phyloP scores from a whole-genome alignment of 1,140 invertebrate species.

The Dolichoris vasculosae region DNA sequence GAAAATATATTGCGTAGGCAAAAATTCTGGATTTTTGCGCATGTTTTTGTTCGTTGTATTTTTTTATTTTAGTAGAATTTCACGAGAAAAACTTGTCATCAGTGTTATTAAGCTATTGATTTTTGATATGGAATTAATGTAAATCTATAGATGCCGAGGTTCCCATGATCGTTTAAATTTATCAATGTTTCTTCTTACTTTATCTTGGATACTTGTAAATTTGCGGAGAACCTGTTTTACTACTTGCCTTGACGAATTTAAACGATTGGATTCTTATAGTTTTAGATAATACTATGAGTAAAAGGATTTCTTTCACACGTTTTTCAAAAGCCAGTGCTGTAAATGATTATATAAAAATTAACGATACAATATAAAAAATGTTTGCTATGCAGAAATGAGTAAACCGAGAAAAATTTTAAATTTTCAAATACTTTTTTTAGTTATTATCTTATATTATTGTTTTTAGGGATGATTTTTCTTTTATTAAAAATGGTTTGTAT shows the following conservation, averaged over 20 bases:
- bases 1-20: neutral
- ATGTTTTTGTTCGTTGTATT: neutral
- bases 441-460: no score
- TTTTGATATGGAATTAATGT: constrained; percentile 38
- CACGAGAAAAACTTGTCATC: constrained; percentile 10
- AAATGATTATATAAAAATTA: neutral
- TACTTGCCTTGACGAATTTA: constrained; percentile 19
- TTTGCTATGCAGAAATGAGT: neutral
- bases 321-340: constrained; percentile 14
- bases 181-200: constrained; percentile 39
- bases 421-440: no score
- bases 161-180: constrained; percentile 47
- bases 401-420: no score
- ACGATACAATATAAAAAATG: neutral
- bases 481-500: neutral
- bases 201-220: constrained; percentile 29
- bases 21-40: neutral
- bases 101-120: constrained; percentile 45
- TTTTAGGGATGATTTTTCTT: neutral
- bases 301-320: constrained; percentile 37
- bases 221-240: constrained; percentile 30
- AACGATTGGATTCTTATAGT: constrained; percentile 9
- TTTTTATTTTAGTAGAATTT: neutral
- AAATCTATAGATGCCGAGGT: neutral
- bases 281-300: neutral